Evolutionary conservation across 2,888 invertebrate species (phyloP), one percentile per base, ranked within the genome.

Genomic region (Melipona beecheii): DNA sequence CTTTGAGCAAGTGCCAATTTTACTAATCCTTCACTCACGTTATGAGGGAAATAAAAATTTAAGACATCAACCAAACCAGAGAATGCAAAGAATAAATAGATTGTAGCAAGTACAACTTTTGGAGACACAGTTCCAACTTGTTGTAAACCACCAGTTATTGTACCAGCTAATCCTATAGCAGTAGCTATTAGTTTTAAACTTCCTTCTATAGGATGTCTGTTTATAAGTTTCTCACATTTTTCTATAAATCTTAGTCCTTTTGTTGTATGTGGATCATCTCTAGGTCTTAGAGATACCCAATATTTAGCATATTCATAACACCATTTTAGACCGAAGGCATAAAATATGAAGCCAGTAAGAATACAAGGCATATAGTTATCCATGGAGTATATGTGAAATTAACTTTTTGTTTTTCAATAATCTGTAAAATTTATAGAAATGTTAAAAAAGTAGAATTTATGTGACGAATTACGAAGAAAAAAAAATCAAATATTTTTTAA

Each of bases 61-160:
- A 95, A 85, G 13, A 94, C 93, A 81, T 95, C 95, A 4, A 94
- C 93, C 1, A 94, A 89, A 15, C 95, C 94, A 73, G 94, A 94
- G 74, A 94, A 93, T 5, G 94, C 94, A 81, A 94, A 95, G 76
- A 94, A 94, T 0, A 94, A 90, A 85, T 94, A 95, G 66, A 94
- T 93, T 11, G 94, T 94, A 6, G 94, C 94, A 72, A 93, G 91
- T 21, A 92, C 91, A 52, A 93, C 93, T 90, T 93, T 93, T 6
- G 93, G 91, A 2, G 93, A 92, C 1, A 91, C 89, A 1, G 87
- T 87, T 9, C 86, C 86, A 50, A 81, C 85, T 75, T 91, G 89
- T 27, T 91, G 89, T 15, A 92, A 72, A 27, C 91, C 91, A 58
- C 91, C 91, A 4, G 88, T 89, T 73, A 93, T 86, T 9, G 93